Evolutionary conservation across 2,797 vertebrate species (phyloP).

Genomic region (Bradypus variegatus): DNA sequence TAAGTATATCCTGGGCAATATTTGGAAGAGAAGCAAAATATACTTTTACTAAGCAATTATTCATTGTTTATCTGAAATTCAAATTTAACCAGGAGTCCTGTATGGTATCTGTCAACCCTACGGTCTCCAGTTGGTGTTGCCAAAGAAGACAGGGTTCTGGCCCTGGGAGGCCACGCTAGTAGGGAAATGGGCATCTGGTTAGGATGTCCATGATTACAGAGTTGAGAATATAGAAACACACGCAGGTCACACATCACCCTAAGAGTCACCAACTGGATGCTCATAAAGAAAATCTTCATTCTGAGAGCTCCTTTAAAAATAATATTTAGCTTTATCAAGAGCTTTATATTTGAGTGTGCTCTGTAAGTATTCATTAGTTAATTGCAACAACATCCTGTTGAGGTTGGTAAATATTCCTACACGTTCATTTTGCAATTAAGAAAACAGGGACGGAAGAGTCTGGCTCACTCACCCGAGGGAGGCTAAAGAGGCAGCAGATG

Average conservation of each 20-base stretch:
- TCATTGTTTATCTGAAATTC: not conserved
- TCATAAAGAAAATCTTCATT: not conserved
- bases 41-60: not conserved
- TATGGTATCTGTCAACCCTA: not conserved
- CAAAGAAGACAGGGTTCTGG: not conserved
- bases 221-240: not conserved
- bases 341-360: not conserved
- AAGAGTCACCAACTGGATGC: not conserved
- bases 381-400: conserved; percentile 26
- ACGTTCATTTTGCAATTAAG: not conserved
- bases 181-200: not conserved
- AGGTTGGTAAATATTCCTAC: conserved; percentile 6
- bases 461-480: not conserved
- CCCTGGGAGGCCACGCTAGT: not conserved
- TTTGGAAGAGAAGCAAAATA: not conserved
- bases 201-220: not conserved
- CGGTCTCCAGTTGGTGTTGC: not conserved
- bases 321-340: conserved; percentile 14
- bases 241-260: not conserved
- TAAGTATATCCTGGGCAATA: not conserved
- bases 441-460: not conserved
- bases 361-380: conserved; percentile 29
- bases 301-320: not conserved
- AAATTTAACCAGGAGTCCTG: not conserved
- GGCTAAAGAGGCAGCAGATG: not conserved